phyloP scores from a whole-genome alignment of 2,113 vertebrate species.

The Pachyramphus minor region DNA sequence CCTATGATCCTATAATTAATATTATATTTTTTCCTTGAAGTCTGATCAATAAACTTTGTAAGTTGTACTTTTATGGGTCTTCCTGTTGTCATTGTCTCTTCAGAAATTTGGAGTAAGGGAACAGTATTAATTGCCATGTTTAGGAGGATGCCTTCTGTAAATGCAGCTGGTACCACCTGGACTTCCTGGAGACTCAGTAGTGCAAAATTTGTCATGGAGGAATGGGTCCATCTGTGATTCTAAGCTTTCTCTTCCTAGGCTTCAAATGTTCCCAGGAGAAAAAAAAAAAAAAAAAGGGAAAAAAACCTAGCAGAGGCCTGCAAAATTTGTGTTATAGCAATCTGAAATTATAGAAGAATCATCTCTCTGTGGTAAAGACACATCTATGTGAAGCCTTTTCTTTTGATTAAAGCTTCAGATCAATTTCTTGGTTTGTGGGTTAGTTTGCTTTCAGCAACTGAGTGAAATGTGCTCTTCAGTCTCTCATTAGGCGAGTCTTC shows the following conservation, averaged over 20 bases:
- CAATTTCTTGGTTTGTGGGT: constrained; percentile 19
- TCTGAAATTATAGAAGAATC: not conserved
- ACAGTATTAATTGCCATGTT: not conserved
- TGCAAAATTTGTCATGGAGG: not conserved
- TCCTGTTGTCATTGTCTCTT: not conserved
- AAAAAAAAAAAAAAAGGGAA: not conserved
- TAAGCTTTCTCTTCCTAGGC: not conserved
- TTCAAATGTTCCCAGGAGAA: not conserved
- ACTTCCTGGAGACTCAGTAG: not conserved
- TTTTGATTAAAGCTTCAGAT: constrained; percentile 60
- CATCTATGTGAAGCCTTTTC: constrained; percentile 7
- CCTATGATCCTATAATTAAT: not conserved
- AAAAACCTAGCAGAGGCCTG: not conserved
- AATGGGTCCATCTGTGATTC: not conserved
- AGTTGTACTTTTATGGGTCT: not conserved
- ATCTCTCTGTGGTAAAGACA: not conserved
- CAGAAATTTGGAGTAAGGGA: not conserved
- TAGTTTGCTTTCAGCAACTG: constrained; percentile 21
- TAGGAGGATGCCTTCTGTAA: not conserved
- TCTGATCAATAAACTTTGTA: not conserved
- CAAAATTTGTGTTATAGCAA: not conserved
- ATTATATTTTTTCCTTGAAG: not conserved
- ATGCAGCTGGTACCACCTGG: not conserved
- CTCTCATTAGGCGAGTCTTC: constrained; percentile 17
- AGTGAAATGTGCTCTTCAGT: not conserved